phyloP scores from a whole-genome alignment of 2,888 invertebrate genomes.

The Lydus trimaculatus region DNA sequence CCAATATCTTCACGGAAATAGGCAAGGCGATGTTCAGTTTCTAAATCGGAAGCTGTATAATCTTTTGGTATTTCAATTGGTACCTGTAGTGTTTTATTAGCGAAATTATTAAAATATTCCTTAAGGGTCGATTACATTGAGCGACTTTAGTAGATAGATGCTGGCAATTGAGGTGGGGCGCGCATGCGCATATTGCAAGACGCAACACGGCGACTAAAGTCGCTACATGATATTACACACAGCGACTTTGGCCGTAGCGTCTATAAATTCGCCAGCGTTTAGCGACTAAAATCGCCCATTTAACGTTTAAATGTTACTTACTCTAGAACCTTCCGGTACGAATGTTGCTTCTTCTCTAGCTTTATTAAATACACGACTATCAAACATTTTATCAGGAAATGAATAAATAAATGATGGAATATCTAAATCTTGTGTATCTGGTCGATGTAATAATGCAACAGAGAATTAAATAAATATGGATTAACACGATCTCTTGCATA shows the following conservation, averaged over 20 bases:
- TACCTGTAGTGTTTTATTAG: slow-evolving; percentile 44
- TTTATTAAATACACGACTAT: slow-evolving; percentile 73
- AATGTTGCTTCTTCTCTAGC: slow-evolving; percentile 75
- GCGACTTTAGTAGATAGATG: too few species aligned
- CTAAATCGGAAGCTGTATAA: slow-evolving; percentile 76
- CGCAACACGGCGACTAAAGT: too few species aligned
- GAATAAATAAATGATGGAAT: slow-evolving; percentile 78
- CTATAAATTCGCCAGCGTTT: too few species aligned
- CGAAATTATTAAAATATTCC: too few species aligned
- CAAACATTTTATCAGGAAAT: slow-evolving; percentile 85
- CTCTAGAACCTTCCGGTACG: slow-evolving; percentile 68
- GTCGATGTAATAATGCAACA: slow-evolving; percentile 77
- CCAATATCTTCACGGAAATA: slow-evolving; percentile 89
- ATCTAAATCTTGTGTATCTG: slow-evolving; percentile 73
- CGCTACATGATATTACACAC: too few species aligned
- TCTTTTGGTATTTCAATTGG: slow-evolving; percentile 75
- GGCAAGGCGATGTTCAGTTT: slow-evolving; percentile 80
- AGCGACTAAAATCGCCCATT: too few species aligned
- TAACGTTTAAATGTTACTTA: slow-evolving; percentile 55
- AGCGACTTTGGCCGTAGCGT: too few species aligned
- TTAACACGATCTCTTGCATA: slow-evolving; percentile 78
- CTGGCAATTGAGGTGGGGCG: too few species aligned
- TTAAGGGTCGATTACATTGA: too few species aligned
- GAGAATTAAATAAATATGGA: slow-evolving; percentile 81
- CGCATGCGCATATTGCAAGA: too few species aligned